Base-by-base conservation (phyloP, 2,113 vertebrate genomes). In the Corythoichthys intestinalis region DNA sequence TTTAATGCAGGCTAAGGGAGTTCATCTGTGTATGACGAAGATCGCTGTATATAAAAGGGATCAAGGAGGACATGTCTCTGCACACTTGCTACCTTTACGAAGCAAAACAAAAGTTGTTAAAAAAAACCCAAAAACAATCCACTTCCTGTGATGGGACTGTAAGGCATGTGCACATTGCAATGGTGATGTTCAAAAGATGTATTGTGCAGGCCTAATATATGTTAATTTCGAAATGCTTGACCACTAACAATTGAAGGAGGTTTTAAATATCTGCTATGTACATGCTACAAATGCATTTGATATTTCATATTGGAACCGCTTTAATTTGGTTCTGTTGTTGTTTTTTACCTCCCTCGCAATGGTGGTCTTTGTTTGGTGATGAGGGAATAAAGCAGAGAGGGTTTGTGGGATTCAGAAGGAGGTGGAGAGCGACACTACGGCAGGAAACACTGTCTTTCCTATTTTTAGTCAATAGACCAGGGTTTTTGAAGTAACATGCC, bases 381-480 rank as follows among this genome's bases (percentile, higher is more conserved):
- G 64, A 39, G 50, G 76, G 64, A 64, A 44, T 46, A 28, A 53
- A 64, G 73, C 57, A 44, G 52, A 48, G 50, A 53, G 46, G n/a
- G 38, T 54, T 58, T 47, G n/a, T 59, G 47, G 59, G 58, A 66
- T 68, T 67, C 56, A 34, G 47, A 59, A 56, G 47, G 47, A 67
- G 14, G 72, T 28, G 17, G 59, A 62, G 62, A 53, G 70, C 6
- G 71, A 76, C 72, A 72, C 69, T 67, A 58, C 48, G 2, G 41
- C 54, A 65, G 65, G 82, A 80, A 79, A 85, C 83, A 73, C 80
- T 78, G 82, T 81, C 70, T 72, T 81, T 78, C 78, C 78, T 92
- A 89, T 91, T 89, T 91, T 86, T 91, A 89, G 84, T 77, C 72
- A 70, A 75, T 74, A 69, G 72, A 82, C 82, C 66, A 76, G 81